Evolutionary conservation across 2,113 vertebrate species (phyloP).

Genomic region (Sylvilagus bachmani): DNA sequence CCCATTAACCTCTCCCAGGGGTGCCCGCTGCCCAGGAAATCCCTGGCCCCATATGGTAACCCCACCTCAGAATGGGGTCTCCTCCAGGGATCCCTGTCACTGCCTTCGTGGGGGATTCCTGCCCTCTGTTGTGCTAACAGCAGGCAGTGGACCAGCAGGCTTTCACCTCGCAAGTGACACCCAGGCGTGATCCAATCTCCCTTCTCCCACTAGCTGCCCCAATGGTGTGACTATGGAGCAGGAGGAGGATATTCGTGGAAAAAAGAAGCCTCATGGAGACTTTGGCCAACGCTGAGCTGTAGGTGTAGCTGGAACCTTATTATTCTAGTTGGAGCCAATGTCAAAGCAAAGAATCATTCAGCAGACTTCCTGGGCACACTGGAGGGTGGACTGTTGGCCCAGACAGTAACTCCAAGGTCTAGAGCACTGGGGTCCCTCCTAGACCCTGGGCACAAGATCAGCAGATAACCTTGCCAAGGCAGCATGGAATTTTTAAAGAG

Average conservation of each 20-base stretch:
- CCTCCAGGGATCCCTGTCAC: background rate
- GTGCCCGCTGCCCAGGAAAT: background rate
- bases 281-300: background rate
- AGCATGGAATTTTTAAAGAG: too few species aligned
- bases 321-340: background rate
- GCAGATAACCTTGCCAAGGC: too few species aligned
- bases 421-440: background rate
- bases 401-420: background rate
- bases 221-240: accelerated
- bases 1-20: background rate
- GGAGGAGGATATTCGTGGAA: background rate
- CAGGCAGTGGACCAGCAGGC: background rate
- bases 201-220: background rate
- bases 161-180: background rate
- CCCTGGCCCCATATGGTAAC: background rate
- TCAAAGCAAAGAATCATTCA: background rate
- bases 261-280: background rate
- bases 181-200: background rate
- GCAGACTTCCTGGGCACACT: background rate
- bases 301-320: background rate
- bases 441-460: too few species aligned
- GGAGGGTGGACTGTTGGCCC: background rate
- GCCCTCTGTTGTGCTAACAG: background rate
- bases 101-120: background rate
- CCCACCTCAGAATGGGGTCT: background rate